These are phyloP conservation scores for Pseudobourletiella spinata DNA, from an alignment of 1,140 invertebrate species.

Conservation along the genomic window DNA sequence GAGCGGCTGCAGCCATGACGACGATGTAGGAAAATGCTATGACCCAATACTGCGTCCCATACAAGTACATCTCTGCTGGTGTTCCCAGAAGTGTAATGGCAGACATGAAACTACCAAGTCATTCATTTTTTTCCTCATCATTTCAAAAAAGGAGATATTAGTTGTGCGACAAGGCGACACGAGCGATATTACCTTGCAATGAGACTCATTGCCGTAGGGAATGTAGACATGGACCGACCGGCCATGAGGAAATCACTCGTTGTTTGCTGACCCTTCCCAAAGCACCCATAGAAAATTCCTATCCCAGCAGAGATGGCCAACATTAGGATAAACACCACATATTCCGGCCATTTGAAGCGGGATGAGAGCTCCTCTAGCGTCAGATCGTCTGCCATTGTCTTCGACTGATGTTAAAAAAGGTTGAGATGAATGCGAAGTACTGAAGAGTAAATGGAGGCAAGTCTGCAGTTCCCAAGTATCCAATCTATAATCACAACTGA, in stretches of 20 bases:
- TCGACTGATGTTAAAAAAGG: too few species aligned
- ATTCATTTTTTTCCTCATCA: background rate
- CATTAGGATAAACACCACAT: conserved; percentile 38
- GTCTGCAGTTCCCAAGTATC: too few species aligned
- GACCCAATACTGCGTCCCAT: conserved; percentile 42
- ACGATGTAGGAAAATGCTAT: conserved; percentile 41
- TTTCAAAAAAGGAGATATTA: background rate
- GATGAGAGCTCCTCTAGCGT: conserved; percentile 9
- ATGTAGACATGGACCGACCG: conserved; percentile 34
- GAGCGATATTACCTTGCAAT: conserved; percentile 46
- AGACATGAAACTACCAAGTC: conserved; percentile 2
- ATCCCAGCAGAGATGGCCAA: conserved; percentile 40
- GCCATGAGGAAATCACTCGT: conserved; percentile 44
- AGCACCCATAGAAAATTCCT: conserved; percentile 44
- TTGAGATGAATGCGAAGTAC: too few species aligned
- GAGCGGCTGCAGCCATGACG: conserved; percentile 42
- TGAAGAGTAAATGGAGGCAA: too few species aligned
- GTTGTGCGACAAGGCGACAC: background rate
- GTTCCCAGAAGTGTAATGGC: conserved; percentile 44
- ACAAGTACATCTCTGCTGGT: conserved; percentile 24
- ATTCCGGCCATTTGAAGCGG: conserved; percentile 33
- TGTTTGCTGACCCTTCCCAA: conserved; percentile 41
- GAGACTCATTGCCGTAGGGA: conserved; percentile 68
- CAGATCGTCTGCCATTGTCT: background rate
- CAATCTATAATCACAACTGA: too few species aligned